Conservation (phyloP, 2,113 vertebrate species). For the Pterocles orientalis region DNA sequence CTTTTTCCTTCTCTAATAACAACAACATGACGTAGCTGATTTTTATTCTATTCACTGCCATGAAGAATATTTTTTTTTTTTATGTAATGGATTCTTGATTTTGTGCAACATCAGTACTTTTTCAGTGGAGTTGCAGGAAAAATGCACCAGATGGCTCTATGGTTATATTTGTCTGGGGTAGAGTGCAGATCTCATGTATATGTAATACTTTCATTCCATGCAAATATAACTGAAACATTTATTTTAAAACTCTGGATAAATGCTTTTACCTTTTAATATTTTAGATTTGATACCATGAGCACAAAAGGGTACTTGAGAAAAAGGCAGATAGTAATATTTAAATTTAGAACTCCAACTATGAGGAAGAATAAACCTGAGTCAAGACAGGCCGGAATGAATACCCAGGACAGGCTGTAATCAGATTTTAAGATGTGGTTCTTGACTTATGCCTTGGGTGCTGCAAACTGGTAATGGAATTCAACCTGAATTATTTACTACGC, state of each 20-base stretch:
- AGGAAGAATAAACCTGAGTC: not conserved
- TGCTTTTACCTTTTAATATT: not conserved
- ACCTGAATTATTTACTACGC: not conserved
- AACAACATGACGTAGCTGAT: not conserved
- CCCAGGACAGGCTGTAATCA: not conserved
- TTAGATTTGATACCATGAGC: not conserved
- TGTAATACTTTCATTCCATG: not conserved
- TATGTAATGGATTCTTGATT: not conserved
- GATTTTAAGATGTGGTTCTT: not conserved
- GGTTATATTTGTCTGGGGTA: conserved; percentile 18
- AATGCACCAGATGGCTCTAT: conserved; percentile 73
- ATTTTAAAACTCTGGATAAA: not conserved
- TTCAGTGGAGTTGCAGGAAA: conserved; percentile 66
- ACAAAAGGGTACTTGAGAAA: not conserved
- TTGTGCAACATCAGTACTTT: not conserved
- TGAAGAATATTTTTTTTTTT: not conserved
- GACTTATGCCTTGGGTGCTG: not conserved
- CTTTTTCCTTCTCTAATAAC: not conserved
- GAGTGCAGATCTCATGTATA: not conserved
- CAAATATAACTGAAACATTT: conserved; percentile 43
- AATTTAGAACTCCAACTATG: not conserved
- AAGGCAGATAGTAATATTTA: not conserved
- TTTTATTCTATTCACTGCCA: not conserved
- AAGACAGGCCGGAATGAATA: not conserved
- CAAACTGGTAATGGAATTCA: not conserved